A percentile compares a stretch with the other conserved stretches of the same genome.
These are phyloP conservation scores for Apotomis betuletana DNA, from an alignment of 2,888 invertebrate genomes.

Conservation along the genomic window DNA sequence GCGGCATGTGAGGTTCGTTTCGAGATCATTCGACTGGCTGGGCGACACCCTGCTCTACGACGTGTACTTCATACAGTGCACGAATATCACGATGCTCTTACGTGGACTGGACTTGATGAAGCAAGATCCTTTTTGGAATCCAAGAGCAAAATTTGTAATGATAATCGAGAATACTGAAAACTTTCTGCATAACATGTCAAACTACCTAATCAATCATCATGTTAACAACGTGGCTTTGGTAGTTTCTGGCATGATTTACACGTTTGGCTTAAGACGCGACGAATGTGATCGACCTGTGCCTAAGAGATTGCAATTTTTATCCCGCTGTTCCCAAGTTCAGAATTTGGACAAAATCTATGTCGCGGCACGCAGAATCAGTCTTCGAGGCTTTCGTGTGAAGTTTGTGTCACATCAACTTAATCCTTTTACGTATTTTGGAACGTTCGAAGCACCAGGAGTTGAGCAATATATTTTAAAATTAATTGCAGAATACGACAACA, in stretches of 20 bases:
- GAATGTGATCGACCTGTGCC: not conserved
- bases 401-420: slow-evolving; percentile 48
- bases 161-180: slow-evolving; percentile 45
- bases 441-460: slow-evolving; percentile 38
- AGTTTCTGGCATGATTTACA: slow-evolving; percentile 34
- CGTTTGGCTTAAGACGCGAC: slow-evolving; percentile 38
- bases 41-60: slow-evolving; percentile 44
- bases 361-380: not conserved
- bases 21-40: slow-evolving; percentile 48
- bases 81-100: slow-evolving; percentile 47
- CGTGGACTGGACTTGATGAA: slow-evolving; percentile 46
- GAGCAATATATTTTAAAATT: slow-evolving; percentile 50
- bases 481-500: slow-evolving; percentile 46
- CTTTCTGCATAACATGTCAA: slow-evolving; percentile 44
- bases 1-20: slow-evolving; percentile 46
- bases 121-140: slow-evolving; percentile 41
- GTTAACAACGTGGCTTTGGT: slow-evolving; percentile 43
- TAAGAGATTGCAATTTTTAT: slow-evolving; percentile 9
- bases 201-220: slow-evolving; percentile 48
- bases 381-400: slow-evolving; percentile 45
- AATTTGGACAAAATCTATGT: too few relatives aligned
- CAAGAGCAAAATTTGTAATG: slow-evolving; percentile 53
- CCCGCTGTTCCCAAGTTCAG: not conserved
- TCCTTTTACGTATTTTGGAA: slow-evolving; percentile 51
- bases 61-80: slow-evolving; percentile 49